Percentiles rank a stretch among this genome's conserved stretches.
Evolutionary conservation across 2,113 vertebrate species (phyloP).

Genomic region (Sinocyclocheilus rhinocerous): DNA sequence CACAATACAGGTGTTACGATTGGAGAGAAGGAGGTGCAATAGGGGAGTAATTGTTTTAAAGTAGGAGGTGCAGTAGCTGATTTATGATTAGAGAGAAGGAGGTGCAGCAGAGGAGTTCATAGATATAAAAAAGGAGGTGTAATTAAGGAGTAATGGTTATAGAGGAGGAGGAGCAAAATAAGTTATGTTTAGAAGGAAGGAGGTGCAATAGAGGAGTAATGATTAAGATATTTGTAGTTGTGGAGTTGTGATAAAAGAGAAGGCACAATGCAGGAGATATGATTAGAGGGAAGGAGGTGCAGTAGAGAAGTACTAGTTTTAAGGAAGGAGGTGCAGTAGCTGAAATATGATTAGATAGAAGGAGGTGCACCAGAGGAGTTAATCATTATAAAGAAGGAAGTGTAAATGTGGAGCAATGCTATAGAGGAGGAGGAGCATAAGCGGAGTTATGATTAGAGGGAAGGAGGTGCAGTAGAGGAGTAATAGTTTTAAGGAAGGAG

Average conservation of each 20-base stretch:
- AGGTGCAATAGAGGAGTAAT: neutral
- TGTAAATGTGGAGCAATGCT: no score
- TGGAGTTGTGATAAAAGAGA: neutral
- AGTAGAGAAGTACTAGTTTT: no score
- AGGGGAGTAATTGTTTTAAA: neutral
- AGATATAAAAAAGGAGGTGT: neutral
- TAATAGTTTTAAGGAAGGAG: no score
- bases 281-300: neutral
- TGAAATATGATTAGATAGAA: no score
- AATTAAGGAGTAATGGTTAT: neutral
- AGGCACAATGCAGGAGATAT: neutral
- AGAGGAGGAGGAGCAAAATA: neutral
- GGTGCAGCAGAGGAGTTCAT: neutral
- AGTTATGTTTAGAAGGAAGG: neutral
- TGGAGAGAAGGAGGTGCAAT: neutral
- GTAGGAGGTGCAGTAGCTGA: neutral
- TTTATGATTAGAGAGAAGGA: neutral
- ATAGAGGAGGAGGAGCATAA: no score
- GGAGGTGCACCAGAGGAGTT: no score
- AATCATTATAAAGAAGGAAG: no score
- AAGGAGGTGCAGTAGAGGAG: no score
- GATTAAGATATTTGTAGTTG: neutral
- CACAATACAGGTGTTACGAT: neutral
- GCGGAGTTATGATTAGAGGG: no score
- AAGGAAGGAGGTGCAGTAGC: neutral